These are phyloP conservation scores for Eulemur rubriventer DNA, from an alignment of 2,797 vertebrate genomes.

Conservation along the genomic window DNA sequence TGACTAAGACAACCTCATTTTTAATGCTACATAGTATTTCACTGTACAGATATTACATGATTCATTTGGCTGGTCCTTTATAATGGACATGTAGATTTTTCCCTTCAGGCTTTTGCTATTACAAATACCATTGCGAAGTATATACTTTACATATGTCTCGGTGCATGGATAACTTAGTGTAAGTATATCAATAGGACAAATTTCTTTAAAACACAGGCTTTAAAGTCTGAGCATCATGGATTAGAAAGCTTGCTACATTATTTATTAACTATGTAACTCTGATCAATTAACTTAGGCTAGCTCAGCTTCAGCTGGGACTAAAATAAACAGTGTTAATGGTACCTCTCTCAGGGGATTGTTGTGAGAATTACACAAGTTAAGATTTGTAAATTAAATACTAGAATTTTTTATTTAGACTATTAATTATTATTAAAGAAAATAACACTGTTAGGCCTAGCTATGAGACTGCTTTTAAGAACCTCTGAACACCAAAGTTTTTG, in stretches of 20 bases:
- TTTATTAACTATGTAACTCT: background rate
- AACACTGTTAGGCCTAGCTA: background rate
- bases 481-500: background rate
- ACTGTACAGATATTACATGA: background rate
- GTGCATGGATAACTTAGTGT: background rate
- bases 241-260: background rate
- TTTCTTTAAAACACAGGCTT: background rate
- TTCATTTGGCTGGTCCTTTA: background rate
- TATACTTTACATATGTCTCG: background rate
- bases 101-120: background rate
- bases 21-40: background rate
- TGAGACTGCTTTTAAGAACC: background rate
- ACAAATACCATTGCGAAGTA: background rate
- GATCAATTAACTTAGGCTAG: background rate
- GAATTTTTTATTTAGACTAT: constrained; percentile 7
- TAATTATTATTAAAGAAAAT: background rate
- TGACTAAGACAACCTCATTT: background rate
- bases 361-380: background rate
- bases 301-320: background rate
- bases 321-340: background rate
- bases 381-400: constrained; percentile 35
- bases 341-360: background rate
- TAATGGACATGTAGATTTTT: background rate
- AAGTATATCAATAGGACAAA: background rate
- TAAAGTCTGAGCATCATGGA: background rate